Evolutionary conservation across 2,888 invertebrate genomes (phyloP), one percentile per base, ranked within the genome.

Genomic region (Diabrotica balteata): DNA sequence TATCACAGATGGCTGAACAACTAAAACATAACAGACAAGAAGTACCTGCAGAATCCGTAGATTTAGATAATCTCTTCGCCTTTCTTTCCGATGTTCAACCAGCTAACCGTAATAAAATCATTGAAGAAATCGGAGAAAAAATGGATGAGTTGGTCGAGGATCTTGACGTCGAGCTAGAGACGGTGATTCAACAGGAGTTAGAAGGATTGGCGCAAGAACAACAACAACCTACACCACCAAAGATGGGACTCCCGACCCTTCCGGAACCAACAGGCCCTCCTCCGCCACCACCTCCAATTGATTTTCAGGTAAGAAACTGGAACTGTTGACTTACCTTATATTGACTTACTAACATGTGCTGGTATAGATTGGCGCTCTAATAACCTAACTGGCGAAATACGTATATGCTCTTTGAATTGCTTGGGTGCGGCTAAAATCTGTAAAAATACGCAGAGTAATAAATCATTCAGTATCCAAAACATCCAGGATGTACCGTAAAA

Each of bases 51-150:
- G 93, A 93, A 78, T 91, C 93, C 0, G 93, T 95, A 0, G 95
- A 95, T 81, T 85, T 96, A 77, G 96, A 96, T 83, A 95, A 95
- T 83, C 85, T 96, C 77, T 96, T 96, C 85, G 94, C 94, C 67
- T 96, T 96, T 85, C 86, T 96, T 32, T 93, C 94, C 0, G 95
- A 95, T 76, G 91, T 93, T 50, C 88, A 88, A 70, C 87, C 87
- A 1, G 10, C 85, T 85, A 79, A 86, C 86, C 55, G 88, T 82
- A 79, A 87, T 86, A 10, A 88, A 87, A 77, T 91, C 17, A 91
- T 94, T 63, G 93, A 94, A 10, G 94, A 94, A 84, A 93, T 95
- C 52, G 93, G 93, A 0, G 92, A 92, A 78, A 91, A 91, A 77
- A 94, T 95, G 93, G 91, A 93, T 80, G 90, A 92, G 75, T 86